A percentile compares a stretch with the other conserved stretches of the same genome.
Conservation (phyloP, 2,888 invertebrate genomes). For the Anticlea derivata region DNA sequence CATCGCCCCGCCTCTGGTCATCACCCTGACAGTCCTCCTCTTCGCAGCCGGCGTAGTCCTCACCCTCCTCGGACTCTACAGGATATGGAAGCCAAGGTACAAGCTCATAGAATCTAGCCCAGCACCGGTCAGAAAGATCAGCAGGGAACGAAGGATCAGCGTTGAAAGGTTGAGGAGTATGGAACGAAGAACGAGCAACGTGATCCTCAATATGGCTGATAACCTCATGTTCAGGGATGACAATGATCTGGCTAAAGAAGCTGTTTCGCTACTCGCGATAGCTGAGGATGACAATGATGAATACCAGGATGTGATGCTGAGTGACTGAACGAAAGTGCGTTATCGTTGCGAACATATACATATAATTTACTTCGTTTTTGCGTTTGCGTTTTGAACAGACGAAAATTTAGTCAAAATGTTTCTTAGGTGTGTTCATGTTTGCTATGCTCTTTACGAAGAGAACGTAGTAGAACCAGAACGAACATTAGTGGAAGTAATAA, state of each 20-base stretch:
- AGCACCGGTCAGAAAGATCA: slow-evolving; percentile 39
- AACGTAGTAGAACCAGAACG: too few relatives aligned
- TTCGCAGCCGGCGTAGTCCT: slow-evolving; percentile 72
- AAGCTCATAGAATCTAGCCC: slow-evolving; percentile 49
- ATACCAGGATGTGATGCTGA: slow-evolving; percentile 50
- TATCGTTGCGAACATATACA: too few relatives aligned
- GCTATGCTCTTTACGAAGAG: too few relatives aligned
- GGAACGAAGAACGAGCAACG: slow-evolving; percentile 52
- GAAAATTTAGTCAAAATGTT: too few relatives aligned
- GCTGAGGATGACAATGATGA: slow-evolving; percentile 60
- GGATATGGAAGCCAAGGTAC: slow-evolving; percentile 58
- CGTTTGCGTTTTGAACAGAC: too few relatives aligned
- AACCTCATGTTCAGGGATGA: slow-evolving; percentile 55
- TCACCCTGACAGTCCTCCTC: slow-evolving; percentile 70
- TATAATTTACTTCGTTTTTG: too few relatives aligned
- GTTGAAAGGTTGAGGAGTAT: slow-evolving; percentile 35
- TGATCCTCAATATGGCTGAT: slow-evolving; percentile 52
- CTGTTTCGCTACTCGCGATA: slow-evolving; percentile 63
- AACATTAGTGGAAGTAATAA: too few relatives aligned
- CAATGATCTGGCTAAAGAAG: slow-evolving; percentile 61
- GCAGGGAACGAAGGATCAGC: slow-evolving; percentile 35
- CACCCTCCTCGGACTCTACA: slow-evolving; percentile 63
- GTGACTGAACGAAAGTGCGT: slow-evolving; percentile 36
- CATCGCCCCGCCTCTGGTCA: slow-evolving; percentile 77
- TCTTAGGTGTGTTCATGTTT: too few relatives aligned